Evolutionary conservation across 2,113 vertebrate species (phyloP).

Genomic region (Mola mola): DNA sequence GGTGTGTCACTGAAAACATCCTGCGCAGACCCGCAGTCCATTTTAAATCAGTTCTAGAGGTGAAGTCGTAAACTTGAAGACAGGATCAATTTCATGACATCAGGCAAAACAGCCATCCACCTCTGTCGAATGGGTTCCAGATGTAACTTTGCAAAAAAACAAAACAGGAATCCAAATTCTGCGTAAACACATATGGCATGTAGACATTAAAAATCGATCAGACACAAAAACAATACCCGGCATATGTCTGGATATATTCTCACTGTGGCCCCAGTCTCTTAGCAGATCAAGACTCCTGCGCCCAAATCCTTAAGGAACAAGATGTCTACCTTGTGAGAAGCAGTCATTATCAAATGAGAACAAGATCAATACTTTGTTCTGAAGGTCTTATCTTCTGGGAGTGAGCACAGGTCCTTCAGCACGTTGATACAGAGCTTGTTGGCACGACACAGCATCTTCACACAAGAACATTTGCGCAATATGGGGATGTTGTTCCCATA

Average conservation of each 20-base stretch:
- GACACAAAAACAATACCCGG: not conserved
- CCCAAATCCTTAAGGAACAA: not conserved
- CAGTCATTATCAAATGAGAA: slow-evolving; percentile 1
- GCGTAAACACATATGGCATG: no score
- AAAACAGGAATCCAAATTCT: no score
- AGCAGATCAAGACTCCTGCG: not conserved
- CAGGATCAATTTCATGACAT: slow-evolving; percentile 28
- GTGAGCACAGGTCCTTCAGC: slow-evolving; percentile 11
- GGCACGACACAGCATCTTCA: slow-evolving; percentile 9
- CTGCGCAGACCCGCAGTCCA: slow-evolving; percentile 13
- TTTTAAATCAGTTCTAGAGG: slow-evolving; percentile 10
- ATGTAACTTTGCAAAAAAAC: no score
- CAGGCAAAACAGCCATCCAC: not conserved
- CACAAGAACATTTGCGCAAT: slow-evolving; percentile 1
- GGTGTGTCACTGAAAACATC: slow-evolving; percentile 15
- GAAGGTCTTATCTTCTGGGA: slow-evolving; percentile 15
- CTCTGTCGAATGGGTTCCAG: no score
- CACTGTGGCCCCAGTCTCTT: not conserved
- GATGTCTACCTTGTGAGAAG: not conserved
- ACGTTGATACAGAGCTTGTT: slow-evolving; percentile 26
- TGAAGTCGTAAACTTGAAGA: slow-evolving; percentile 18
- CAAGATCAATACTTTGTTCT: slow-evolving; percentile 20
- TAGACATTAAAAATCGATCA: no score
- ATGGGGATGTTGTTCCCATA: not conserved
- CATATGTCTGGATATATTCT: not conserved